Evolutionary conservation across 2,888 invertebrate species (phyloP), one percentile per base, ranked within the genome.

Genomic region (Drosophila cracens): DNA sequence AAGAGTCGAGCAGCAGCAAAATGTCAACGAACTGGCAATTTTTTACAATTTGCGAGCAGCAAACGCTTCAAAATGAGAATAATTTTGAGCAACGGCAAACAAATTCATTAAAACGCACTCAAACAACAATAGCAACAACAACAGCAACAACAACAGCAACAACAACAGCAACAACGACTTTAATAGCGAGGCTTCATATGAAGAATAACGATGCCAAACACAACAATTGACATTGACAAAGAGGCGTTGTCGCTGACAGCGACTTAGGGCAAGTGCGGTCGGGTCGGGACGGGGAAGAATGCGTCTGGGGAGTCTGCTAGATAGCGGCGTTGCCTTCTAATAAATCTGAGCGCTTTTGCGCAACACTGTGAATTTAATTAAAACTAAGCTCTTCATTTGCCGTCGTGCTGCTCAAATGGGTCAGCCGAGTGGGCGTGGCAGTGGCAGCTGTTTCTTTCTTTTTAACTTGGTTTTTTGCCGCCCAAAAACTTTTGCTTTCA

Each of bases 351-450:
- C 58, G 59, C 71, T 81, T 73, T 69, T 78, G 73, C 65, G 57
- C 74, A 72, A 53, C 69, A 59, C 63, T 68, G 70, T 73, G 84
- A 84, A 87, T 87, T 85, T 87, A 87, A 85, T 85, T 84, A 85
- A 87, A 87, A 85, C 83, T 79, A 85, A 87, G 82, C 84, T 83
- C 82, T 81, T 79, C 79, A 74, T 76, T 84, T 81, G 71, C 67
- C 58, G 11, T 56, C 53, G 46, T 53, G 61, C 56, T 36, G 8
- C 52, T 58, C 52, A 69, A 71, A 57, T 49, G 69, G 76, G 77
- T 78, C 70, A 74, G 57, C 54, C 29, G 62, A 48, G 52, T 54
- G 66, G 77, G 70, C 66, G 74, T 63, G 65, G 54, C 68, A 46
- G n/a, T 2, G 53, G 18, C 25, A 53, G 53, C 64, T 60, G 51